Evolutionary conservation across 1,140 invertebrate species (phyloP), one percentile per base, ranked within the genome.

Genomic region (Nixonia krombeini): DNA sequence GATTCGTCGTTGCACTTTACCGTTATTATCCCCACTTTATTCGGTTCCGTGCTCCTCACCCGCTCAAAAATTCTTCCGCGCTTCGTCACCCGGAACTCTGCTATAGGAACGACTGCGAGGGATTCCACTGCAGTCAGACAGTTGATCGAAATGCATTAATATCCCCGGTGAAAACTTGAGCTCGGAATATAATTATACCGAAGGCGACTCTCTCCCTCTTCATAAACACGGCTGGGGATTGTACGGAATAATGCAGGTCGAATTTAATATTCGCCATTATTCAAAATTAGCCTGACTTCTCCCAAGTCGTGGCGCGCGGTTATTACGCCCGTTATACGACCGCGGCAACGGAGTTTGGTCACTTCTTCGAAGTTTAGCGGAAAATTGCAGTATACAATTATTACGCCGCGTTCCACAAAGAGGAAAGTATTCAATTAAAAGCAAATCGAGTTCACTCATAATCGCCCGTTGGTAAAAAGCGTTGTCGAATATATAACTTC

Each of bases 231-330:
- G 26, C 41, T 29, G n/a, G 49, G 25, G 12, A 21, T 44, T 40
- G 40, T 9, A 17, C 16, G 29, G 40, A 44, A 40, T 35, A 28
- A 44, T 44, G 7, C 38, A 4, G 17, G 17, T 44, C 40, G 40
- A 53, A 53, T 53, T 53, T 53, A 44, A 53, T 53, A 35, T 53
- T 53, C 40, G 17, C 38, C 13, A 44, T 53, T 53, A 53, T 53
- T 35, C 51, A 44, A 53, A 53, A 53, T 44, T 53, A 53, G 47
- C 37, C 4, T 13, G 17, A 52, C 49, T 52, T 42, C 25, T 53
- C 38, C 17, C 37, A 52, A 52, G 37, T 41, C 13, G 25, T 26
- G 18, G n/a, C 21, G 26, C 37, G 35, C 17, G 23, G 18, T 52
- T 41, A 42, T 42, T 52, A 52, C 26, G 15, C 10, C n/a, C 50